These are phyloP conservation scores for Echiichthys vipera DNA, from an alignment of 2,797 vertebrate species.

Conservation along the genomic window DNA sequence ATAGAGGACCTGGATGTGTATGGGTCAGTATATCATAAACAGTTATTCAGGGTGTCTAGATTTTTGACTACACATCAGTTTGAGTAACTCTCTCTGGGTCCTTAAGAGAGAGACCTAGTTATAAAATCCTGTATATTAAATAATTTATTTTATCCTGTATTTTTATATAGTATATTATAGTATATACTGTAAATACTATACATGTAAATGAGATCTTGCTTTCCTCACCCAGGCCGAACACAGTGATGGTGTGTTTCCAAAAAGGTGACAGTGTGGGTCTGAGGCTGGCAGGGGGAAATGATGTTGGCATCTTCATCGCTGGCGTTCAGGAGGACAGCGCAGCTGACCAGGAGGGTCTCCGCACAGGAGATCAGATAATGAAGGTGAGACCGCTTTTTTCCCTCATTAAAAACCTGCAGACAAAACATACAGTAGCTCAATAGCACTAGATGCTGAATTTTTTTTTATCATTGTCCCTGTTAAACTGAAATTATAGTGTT, in stretches of 20 bases:
- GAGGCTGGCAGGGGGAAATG: constrained; percentile 95
- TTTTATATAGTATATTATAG: too few relatives aligned
- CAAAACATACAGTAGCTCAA: not conserved
- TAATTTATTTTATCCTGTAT: too few relatives aligned
- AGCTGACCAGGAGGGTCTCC: constrained; percentile 92
- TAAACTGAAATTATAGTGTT: too few relatives aligned
- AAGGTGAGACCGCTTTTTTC: constrained; percentile 83
- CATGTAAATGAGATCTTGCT: not conserved
- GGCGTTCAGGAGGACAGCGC: constrained; percentile 95
- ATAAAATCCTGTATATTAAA: not conserved
- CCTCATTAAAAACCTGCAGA: not conserved
- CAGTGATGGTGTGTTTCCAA: constrained; percentile 93
- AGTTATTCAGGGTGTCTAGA: not conserved
- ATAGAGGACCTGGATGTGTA: constrained; percentile 93
- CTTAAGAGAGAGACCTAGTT: not conserved
- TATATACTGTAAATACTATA: too few relatives aligned
- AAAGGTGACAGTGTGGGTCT: constrained; percentile 96
- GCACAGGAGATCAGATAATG: constrained; percentile 94
- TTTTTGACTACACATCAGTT: not conserved
- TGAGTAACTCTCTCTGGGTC: not conserved
- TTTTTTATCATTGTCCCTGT: not conserved
- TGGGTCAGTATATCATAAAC: constrained; percentile 82
- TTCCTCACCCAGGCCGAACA: constrained; percentile 85
- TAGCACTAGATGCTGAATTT: not conserved
- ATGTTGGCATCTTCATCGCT: constrained; percentile 98